Evolutionary conservation across 2,797 vertebrate genomes (phyloP).

Genomic region (Syngnathus rostellatus): DNA sequence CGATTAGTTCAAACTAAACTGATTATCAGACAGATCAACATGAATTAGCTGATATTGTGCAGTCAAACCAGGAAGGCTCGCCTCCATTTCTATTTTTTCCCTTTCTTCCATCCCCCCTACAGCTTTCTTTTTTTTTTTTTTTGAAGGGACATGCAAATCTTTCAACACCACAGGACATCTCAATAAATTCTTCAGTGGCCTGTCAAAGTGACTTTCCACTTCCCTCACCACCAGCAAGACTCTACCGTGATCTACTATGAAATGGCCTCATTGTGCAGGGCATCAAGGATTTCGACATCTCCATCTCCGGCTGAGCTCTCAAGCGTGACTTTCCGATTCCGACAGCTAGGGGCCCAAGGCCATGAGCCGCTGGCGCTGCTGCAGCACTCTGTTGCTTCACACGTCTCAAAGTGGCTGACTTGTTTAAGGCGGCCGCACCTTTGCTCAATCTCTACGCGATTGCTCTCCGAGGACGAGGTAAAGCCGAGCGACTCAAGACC

Average conservation of each 20-base stretch:
- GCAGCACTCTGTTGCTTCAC: slow-evolving; percentile 65
- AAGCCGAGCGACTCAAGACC: slow-evolving; percentile 54
- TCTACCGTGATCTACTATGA: slow-evolving; percentile 56
- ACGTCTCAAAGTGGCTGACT: slow-evolving; percentile 64
- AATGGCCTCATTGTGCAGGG: slow-evolving; percentile 65
- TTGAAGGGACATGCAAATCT: slow-evolving; percentile 58
- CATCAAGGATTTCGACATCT: slow-evolving; percentile 57
- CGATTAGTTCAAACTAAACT: slow-evolving; percentile 22
- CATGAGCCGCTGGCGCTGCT: slow-evolving; percentile 51
- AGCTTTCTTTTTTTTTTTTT: slow-evolving; percentile 26
- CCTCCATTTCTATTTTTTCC: slow-evolving; percentile 28
- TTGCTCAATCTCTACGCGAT: slow-evolving; percentile 45
- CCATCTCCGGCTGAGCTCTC: slow-evolving; percentile 59
- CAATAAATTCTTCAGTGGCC: slow-evolving; percentile 71
- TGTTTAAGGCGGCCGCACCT: slow-evolving; percentile 64
- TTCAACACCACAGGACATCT: slow-evolving; percentile 66
- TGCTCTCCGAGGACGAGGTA: slow-evolving; percentile 36
- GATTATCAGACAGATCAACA: slow-evolving; percentile 26
- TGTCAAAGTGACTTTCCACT: slow-evolving; percentile 69
- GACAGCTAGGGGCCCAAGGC: slow-evolving; percentile 63
- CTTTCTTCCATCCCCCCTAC: slow-evolving; percentile 28
- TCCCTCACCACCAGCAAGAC: slow-evolving; percentile 62
- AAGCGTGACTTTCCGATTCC: slow-evolving; percentile 68
- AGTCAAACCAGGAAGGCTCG: slow-evolving; percentile 19
- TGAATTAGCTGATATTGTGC: slow-evolving; percentile 5